Evolutionary conservation across 2,797 vertebrate genomes (phyloP).

Genomic region (Champsocephalus gunnari): DNA sequence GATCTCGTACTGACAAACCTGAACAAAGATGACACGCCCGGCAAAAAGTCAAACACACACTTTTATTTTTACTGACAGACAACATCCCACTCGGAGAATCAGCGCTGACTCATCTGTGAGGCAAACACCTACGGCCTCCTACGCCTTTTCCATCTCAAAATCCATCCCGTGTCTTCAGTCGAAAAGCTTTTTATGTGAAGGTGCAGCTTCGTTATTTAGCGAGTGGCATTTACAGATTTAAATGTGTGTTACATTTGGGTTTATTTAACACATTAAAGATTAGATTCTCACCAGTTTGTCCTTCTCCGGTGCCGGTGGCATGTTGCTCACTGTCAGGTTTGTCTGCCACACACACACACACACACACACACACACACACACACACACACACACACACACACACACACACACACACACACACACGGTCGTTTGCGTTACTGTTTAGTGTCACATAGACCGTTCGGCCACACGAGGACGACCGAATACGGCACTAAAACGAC

Average conservation of each 20-base stretch:
- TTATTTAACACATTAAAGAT: background rate
- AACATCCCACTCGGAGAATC: slow-evolving; percentile 40
- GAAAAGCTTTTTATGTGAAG: background rate
- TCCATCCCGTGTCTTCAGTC: background rate
- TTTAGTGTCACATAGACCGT: no score
- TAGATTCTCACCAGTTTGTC: slow-evolving; percentile 51
- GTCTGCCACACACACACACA: slow-evolving; percentile 11
- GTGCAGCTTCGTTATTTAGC: background rate
- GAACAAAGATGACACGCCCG: slow-evolving; percentile 43
- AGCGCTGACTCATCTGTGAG: slow-evolving; percentile 50
- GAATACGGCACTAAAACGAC: no score
- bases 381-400: no score
- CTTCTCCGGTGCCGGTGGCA: background rate
- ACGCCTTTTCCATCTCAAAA: slow-evolving; percentile 37
- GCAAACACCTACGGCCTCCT: slow-evolving; percentile 27
- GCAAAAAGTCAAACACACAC: slow-evolving; percentile 3
- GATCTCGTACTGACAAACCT: slow-evolving; percentile 85
- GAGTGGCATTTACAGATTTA: background rate
- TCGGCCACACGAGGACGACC: no score
- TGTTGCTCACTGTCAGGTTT: slow-evolving; percentile 29
- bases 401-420: no score
- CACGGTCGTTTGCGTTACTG: no score
- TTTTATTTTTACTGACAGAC: slow-evolving; percentile 8
- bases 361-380: no score
- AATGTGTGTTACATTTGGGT: background rate